These are phyloP conservation scores for Zaprionus capensis DNA, from an alignment of 1,140 invertebrate species.

Conservation along the genomic window DNA sequence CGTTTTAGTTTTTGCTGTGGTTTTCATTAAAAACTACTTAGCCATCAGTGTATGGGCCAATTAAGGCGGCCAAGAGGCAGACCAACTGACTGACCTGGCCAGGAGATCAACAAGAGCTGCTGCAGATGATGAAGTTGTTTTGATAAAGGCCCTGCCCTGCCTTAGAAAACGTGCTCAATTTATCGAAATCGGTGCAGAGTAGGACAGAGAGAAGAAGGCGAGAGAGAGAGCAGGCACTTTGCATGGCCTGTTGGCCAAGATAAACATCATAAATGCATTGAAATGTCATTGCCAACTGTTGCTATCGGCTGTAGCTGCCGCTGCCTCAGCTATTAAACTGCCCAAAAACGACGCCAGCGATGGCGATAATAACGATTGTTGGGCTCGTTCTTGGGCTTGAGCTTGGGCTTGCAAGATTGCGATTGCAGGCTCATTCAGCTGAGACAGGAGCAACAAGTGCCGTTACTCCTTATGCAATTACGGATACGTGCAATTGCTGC, in stretches of 20 bases:
- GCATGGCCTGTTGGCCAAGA: conserved; percentile 64
- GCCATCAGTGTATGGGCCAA: conserved; percentile 54
- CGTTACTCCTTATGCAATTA: conserved; percentile 80
- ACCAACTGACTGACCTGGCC: conserved; percentile 54
- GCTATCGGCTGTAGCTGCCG: conserved; percentile 55
- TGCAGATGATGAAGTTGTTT: conserved; percentile 57
- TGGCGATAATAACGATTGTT: conserved; percentile 69
- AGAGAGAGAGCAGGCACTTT: conserved; percentile 57
- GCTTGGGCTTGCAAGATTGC: conserved; percentile 18
- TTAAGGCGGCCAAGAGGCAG: conserved; percentile 60
- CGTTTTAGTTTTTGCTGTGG: conserved; percentile 33
- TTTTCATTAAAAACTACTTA: conserved; percentile 72
- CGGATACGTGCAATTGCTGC: conserved; percentile 75
- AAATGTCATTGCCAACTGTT: conserved; percentile 81
- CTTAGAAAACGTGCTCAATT: conserved; percentile 81
- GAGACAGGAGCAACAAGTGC: conserved; percentile 54
- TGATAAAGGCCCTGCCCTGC: conserved; percentile 75
- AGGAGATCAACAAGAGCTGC: conserved; percentile 64
- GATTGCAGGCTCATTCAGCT: conserved; percentile 6
- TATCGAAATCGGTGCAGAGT: conserved; percentile 80
- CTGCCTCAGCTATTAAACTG: conserved; percentile 30
- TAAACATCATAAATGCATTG: conserved; percentile 84
- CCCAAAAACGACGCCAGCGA: conserved; percentile 60
- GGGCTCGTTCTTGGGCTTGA: conserved; percentile 41
- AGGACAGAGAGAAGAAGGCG: background rate